A percentile compares a stretch with the other conserved stretches of the same genome.
Evolutionary conservation across 2,888 invertebrate species (phyloP).

Genomic region (Atrina japonica): DNA sequence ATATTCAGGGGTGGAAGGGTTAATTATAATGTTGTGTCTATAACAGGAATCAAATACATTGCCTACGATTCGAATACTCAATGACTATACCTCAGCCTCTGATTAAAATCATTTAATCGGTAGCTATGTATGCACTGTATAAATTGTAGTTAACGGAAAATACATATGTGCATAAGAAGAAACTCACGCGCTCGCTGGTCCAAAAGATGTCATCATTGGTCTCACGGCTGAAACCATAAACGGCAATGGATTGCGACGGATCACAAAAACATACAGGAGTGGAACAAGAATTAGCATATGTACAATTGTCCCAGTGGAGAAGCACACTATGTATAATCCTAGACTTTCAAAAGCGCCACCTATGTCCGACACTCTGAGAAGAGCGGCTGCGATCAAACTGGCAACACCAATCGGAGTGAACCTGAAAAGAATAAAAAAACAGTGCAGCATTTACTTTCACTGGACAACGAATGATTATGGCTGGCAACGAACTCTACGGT

Average conservation of each 20-base stretch:
- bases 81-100: too few relatives aligned
- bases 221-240: conserved; percentile 50
- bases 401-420: conserved; percentile 69
- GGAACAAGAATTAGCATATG: conserved; percentile 63
- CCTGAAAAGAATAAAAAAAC: conserved; percentile 53
- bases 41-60: too few relatives aligned
- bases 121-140: too few relatives aligned
- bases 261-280: conserved; percentile 51
- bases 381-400: conserved; percentile 63
- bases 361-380: conserved; percentile 53
- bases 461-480: too few relatives aligned
- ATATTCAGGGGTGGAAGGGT: too few relatives aligned
- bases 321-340: conserved; percentile 60
- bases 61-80: too few relatives aligned
- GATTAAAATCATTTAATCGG: too few relatives aligned
- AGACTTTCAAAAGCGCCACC: conserved; percentile 56
- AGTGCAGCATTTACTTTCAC: too few relatives aligned
- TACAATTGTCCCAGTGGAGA: conserved; percentile 56
- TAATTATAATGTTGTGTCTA: too few relatives aligned
- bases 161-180: too few relatives aligned
- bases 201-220: conserved; percentile 59
- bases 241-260: conserved; percentile 60
- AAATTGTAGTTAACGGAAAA: too few relatives aligned
- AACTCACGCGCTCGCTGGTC: conserved; percentile 54
- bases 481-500: too few relatives aligned